Evolutionary conservation across 1,140 invertebrate species (phyloP).

Genomic region (Leptopilina boulardi): DNA sequence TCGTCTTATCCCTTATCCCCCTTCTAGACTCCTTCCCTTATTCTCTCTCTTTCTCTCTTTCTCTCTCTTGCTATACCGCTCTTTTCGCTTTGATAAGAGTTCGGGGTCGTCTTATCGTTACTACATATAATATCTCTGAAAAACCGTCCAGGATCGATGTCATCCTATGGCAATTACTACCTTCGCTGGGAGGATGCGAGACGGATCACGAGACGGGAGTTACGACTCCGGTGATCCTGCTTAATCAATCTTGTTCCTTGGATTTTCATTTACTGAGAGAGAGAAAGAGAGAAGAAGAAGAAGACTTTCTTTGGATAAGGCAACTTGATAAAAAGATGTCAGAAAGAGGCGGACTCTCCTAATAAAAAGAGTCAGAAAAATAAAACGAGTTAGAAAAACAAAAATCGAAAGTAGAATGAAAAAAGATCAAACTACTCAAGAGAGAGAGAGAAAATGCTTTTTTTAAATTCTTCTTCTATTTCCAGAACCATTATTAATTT

Average conservation of each 20-base stretch:
- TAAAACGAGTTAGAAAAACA: background rate
- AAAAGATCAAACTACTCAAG: background rate
- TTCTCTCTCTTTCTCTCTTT: too few relatives aligned
- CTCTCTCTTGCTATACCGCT: too few relatives aligned
- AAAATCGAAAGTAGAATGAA: background rate
- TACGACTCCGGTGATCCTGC: constrained; percentile 27
- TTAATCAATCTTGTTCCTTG: constrained; percentile 31
- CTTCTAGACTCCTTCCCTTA: background rate
- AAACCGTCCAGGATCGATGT: constrained; percentile 22
- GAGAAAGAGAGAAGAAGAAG: too few relatives aligned
- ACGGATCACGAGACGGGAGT: constrained; percentile 13
- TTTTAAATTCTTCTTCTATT: too few relatives aligned
- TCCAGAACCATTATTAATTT: too few relatives aligned
- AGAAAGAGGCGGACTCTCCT: background rate
- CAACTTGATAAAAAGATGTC: constrained; percentile 24
- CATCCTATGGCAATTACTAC: constrained; percentile 28
- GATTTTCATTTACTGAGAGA: constrained; percentile 35
- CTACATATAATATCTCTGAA: constrained; percentile 31
- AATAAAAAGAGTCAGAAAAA: background rate
- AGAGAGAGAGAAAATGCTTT: too few relatives aligned
- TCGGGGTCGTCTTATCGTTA: constrained; percentile 13
- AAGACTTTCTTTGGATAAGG: constrained; percentile 23
- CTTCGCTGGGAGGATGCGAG: constrained; percentile 1
- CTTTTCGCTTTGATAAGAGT: constrained; percentile 29
- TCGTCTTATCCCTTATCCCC: constrained; percentile 14